Conservation (phyloP, 2,888 invertebrate species). For the Scrobipalpa atriplicella region DNA sequence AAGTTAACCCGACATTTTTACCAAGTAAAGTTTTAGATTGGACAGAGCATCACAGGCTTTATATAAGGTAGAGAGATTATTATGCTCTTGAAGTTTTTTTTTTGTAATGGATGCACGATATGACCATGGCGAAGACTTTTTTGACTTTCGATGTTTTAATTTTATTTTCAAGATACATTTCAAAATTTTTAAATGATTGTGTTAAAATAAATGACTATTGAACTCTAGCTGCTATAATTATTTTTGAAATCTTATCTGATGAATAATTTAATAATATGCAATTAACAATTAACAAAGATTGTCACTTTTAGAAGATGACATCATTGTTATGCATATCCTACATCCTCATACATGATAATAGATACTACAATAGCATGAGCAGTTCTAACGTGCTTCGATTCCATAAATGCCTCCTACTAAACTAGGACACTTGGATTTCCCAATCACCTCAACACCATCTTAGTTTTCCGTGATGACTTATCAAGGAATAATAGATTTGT, state of each 20-base stretch:
- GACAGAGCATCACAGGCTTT: too few species aligned
- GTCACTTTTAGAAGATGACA: not conserved
- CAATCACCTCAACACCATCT: constrained; percentile 53
- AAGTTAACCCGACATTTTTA: too few species aligned
- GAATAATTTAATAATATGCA: not conserved
- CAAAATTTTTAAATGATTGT: too few species aligned
- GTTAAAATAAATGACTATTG: too few species aligned
- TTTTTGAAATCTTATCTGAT: not conserved
- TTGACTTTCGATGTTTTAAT: too few species aligned
- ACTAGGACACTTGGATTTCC: constrained; percentile 66
- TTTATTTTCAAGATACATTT: too few species aligned
- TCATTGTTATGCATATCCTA: not conserved
- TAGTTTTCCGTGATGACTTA: constrained; percentile 46
- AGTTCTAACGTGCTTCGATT: constrained; percentile 44
- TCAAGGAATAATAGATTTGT: constrained; percentile 14
- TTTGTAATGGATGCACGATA: too few species aligned
- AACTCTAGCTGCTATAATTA: too few species aligned
- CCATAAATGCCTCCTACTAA: constrained; percentile 36
- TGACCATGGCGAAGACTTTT: too few species aligned
- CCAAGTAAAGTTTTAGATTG: too few species aligned
- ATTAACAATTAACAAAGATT: not conserved
- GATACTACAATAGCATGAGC: constrained; percentile 9
- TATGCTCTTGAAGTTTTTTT: too few species aligned
- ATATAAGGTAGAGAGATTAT: too few species aligned
- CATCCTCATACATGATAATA: constrained; percentile 30